A percentile compares a stretch with the other conserved stretches of the same genome.
Conservation (phyloP, 2,888 invertebrate genomes). For the Parasteatoda lunata region DNA sequence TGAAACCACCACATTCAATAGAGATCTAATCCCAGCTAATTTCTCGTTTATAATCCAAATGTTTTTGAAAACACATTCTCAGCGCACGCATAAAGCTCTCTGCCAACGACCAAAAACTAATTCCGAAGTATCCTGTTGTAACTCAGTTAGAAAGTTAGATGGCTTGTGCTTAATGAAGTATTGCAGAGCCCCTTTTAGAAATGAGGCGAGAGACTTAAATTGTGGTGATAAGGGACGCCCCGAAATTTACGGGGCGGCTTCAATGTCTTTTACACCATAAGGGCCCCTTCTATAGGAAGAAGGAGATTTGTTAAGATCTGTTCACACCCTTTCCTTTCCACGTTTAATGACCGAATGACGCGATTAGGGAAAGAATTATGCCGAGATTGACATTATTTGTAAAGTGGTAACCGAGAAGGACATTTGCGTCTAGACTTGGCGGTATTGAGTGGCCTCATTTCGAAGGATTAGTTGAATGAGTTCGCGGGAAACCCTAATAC, state of each 20-base stretch:
- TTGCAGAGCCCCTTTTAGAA: neutral
- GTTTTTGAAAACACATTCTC: neutral
- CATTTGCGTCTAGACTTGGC: neutral
- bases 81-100: neutral
- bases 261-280: neutral
- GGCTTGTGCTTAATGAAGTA: neutral
- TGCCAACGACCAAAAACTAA: neutral
- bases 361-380: constrained; percentile 2
- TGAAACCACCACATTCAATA: too few species aligned
- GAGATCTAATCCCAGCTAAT: too few species aligned
- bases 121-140: neutral
- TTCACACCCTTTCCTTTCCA: neutral
- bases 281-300: neutral
- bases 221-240: neutral
- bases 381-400: neutral
- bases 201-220: neutral
- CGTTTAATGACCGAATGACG: neutral
- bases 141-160: neutral
- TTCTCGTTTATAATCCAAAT: too few species aligned
- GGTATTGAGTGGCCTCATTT: neutral
- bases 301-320: neutral
- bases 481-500: too few species aligned
- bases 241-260: neutral
- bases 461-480: too few species aligned
- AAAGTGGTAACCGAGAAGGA: neutral